phyloP scores from a whole-genome alignment of 2,888 invertebrate species.

The Piscicola geometra region DNA sequence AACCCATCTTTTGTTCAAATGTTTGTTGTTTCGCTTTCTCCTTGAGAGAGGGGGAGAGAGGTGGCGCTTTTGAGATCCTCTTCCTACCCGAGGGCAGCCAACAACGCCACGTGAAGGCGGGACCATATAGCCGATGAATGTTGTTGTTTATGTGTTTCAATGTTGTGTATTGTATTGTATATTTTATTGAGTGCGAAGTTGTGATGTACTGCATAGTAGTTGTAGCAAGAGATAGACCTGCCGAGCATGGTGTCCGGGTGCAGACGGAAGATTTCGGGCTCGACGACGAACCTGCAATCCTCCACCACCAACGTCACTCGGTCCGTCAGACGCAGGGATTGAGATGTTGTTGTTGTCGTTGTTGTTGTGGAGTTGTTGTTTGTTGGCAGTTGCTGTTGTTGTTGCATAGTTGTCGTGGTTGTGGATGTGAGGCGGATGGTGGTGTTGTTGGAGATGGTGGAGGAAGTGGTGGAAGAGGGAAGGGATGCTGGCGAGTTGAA shows the following conservation, averaged over 20 bases:
- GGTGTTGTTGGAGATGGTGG: constrained; percentile 11
- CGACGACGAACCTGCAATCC: constrained; percentile 86
- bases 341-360: background rate
- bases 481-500: background rate
- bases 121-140: too few species aligned
- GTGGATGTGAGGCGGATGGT: constrained; percentile 2
- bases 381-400: background rate
- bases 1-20: too few species aligned
- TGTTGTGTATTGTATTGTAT: too few species aligned
- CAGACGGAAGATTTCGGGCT: constrained; percentile 83
- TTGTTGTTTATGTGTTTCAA: too few species aligned
- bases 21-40: too few species aligned
- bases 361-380: constrained; percentile 20
- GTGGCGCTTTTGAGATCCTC: too few species aligned
- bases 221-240: too few species aligned
- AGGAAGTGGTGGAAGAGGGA: background rate
- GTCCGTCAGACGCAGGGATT: constrained; percentile 32
- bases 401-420: constrained; percentile 9
- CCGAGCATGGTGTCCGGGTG: constrained; percentile 98
- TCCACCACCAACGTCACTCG: constrained; percentile 74
- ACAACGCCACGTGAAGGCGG: too few species aligned
- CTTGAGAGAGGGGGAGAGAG: too few species aligned
- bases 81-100: too few species aligned
- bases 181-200: too few species aligned
- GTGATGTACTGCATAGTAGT: too few species aligned